A percentile compares a stretch with the other conserved stretches of the same genome.
These are phyloP conservation scores for Abrostola triplasia DNA, from an alignment of 2,888 invertebrate genomes.

Conservation along the genomic window DNA sequence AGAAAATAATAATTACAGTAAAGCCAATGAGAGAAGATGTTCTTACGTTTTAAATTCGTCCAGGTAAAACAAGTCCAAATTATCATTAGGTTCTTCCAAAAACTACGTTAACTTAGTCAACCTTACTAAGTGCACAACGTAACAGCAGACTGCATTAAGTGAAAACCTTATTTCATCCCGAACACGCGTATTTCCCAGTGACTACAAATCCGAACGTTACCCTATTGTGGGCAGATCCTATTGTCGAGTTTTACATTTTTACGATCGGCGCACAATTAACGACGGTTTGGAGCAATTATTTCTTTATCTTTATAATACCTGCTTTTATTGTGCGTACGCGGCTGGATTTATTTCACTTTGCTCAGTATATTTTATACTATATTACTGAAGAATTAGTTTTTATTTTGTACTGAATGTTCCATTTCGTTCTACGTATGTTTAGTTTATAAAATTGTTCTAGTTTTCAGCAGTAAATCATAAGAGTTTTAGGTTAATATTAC, in stretches of 20 bases:
- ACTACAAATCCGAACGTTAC: not conserved
- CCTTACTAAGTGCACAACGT: too few relatives aligned
- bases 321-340: conserved; percentile 36
- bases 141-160: too few relatives aligned
- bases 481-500: conserved; percentile 18
- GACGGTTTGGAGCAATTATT: conserved; percentile 43
- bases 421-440: conserved; percentile 2
- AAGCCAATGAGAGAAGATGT: too few relatives aligned
- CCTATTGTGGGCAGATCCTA: conserved; percentile 10
- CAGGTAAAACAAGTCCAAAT: too few relatives aligned
- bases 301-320: conserved; percentile 51
- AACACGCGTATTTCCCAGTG: too few relatives aligned
- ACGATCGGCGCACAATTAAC: conserved; percentile 53
- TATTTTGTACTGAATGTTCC: conserved; percentile 18
- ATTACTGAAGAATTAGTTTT: conserved; percentile 38
- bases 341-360: conserved; percentile 34
- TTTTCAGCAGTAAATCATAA: conserved; percentile 31
- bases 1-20: too few relatives aligned
- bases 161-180: too few relatives aligned
- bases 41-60: too few relatives aligned
- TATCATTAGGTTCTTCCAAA: too few relatives aligned
- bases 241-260: conserved; percentile 41
- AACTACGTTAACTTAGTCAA: too few relatives aligned
- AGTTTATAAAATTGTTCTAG: conserved; percentile 21
- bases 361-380: conserved; percentile 40